Conservation (phyloP, 2,113 vertebrate genomes). For the Pterophyllum scalare region DNA sequence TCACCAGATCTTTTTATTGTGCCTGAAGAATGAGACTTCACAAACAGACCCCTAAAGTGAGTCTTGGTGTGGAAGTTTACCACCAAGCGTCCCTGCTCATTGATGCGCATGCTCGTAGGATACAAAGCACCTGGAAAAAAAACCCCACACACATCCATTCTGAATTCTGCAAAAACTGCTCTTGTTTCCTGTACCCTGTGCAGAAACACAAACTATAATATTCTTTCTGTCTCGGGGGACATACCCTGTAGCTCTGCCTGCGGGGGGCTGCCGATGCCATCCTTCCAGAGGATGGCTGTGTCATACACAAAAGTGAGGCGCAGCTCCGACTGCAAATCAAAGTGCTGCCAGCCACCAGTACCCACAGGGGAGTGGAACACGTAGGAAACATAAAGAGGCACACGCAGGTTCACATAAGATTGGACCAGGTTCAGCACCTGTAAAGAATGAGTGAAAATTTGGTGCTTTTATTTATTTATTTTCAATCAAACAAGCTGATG, state of each 20-base stretch:
- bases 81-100: slow-evolving; percentile 89
- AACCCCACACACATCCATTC: neutral
- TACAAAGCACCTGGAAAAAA: slow-evolving; percentile 87
- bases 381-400: slow-evolving; percentile 92
- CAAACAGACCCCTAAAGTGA: slow-evolving; percentile 91
- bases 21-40: slow-evolving; percentile 82
- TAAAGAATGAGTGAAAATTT: neutral
- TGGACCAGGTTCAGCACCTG: slow-evolving; percentile 95
- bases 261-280: slow-evolving; percentile 91
- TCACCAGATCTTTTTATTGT: slow-evolving; percentile 77
- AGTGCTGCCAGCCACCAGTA: slow-evolving; percentile 93
- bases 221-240: neutral
- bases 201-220: neutral
- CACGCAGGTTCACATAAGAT: slow-evolving; percentile 93
- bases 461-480: neutral
- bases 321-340: slow-evolving; percentile 92
- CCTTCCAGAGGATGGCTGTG: slow-evolving; percentile 95
- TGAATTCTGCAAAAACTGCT: neutral
- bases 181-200: neutral
- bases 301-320: slow-evolving; percentile 96
- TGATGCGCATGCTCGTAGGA: slow-evolving; percentile 94
- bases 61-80: slow-evolving; percentile 94
- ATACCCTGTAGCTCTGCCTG: slow-evolving; percentile 91
- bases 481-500: neutral
- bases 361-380: slow-evolving; percentile 93